These are phyloP conservation scores for Erebia epiphron DNA, from an alignment of 2,888 invertebrate species.

Conservation along the genomic window DNA sequence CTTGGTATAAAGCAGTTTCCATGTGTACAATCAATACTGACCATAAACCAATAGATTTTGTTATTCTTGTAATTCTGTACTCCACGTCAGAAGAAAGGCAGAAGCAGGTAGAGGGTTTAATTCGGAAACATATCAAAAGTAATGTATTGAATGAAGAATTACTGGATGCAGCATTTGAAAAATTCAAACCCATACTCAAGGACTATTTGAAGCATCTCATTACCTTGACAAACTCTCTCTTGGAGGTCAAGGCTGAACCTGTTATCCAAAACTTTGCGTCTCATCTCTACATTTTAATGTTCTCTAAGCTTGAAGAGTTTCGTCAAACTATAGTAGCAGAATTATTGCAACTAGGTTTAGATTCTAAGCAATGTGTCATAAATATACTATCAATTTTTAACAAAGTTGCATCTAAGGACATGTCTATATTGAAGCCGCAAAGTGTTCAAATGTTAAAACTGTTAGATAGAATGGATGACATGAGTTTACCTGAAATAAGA, in stretches of 20 bases:
- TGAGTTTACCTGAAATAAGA: conserved; percentile 88
- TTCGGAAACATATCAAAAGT: conserved; percentile 84
- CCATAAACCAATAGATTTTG: conserved; percentile 86
- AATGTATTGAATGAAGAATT: conserved; percentile 83
- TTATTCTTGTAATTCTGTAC: conserved; percentile 85
- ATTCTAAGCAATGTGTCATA: conserved; percentile 67
- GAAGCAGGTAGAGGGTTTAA: conserved; percentile 83
- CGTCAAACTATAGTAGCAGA: conserved; percentile 69
- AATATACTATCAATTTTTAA: conserved; percentile 66
- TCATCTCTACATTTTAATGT: conserved; percentile 81
- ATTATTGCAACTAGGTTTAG: conserved; percentile 65
- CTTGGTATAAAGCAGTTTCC: conserved; percentile 83
- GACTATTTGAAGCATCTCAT: conserved; percentile 81
- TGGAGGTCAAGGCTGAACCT: conserved; percentile 76
- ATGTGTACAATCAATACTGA: conserved; percentile 73
- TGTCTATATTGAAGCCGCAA: conserved; percentile 80
- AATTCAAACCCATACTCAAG: conserved; percentile 80
- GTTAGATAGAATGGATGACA: conserved; percentile 89
- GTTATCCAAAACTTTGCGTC: conserved; percentile 83
- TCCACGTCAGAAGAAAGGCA: conserved; percentile 84
- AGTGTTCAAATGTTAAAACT: conserved; percentile 84
- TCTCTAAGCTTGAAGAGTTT: conserved; percentile 67
- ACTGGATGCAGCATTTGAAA: conserved; percentile 80
- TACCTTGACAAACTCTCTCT: conserved; percentile 80
- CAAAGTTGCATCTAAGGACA: conserved; percentile 66